Evolutionary conservation across 2,888 invertebrate genomes (phyloP), one percentile per base, ranked within the genome.

Genomic region (Pinctada fucata): DNA sequence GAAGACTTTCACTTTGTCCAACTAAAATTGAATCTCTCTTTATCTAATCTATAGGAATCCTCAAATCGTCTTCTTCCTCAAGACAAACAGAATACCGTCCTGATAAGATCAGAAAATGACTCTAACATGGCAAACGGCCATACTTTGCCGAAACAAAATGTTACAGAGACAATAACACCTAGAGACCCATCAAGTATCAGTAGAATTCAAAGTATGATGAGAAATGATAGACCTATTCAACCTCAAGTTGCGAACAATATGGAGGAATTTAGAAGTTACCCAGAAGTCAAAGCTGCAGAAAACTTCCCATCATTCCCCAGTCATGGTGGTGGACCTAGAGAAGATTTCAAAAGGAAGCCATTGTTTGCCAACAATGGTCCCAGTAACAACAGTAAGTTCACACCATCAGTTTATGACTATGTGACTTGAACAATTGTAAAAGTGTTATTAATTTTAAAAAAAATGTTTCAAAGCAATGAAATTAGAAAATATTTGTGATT

Each of bases 341-440:
- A 58, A 58, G 58, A 58, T 58, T 58, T 49, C 5, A 71, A 71
- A 4, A 71, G 52, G 52, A 71, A 52, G 10, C 71, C 71, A 4
- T 52, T 71, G 31, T 71, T 71, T 51, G 13, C 71, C n/a, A 16
- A 4, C 31, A 71, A 13, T 71, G 31, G 31, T 31, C 31, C 31
- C 31, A 31, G 31, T 31, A 31, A 31, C 31, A 31, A 31, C 31
- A 31, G 31, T 31, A 31, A 31, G 31, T 31, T 31, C 31, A 31
- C 31, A 31, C 31, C 31, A 31, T 31, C 31, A 31, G 1, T 31
- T 31, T 31, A 31, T 31, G 31, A 31, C 31, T 13, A 74, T 66
- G 66, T 65, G 16, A 49, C 10, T 69, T n/a, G 45, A 69, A 0
- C n/a, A 65, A 31, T 65, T 65, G 8, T 65, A 6, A 65, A 13